These are phyloP conservation scores for Elanoides forficatus DNA, from an alignment of 2,113 vertebrate species.

Conservation along the genomic window DNA sequence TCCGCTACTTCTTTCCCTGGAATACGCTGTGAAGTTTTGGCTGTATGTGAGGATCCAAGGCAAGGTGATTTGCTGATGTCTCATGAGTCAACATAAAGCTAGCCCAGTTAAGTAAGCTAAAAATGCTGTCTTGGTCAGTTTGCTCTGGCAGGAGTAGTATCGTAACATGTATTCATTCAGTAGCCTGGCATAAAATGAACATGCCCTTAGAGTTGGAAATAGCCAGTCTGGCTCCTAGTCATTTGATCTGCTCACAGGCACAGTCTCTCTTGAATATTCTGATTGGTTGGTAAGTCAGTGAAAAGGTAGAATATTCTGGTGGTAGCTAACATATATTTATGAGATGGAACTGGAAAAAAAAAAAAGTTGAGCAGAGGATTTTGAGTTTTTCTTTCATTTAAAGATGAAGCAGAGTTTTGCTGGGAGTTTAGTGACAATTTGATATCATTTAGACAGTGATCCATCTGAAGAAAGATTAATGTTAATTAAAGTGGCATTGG, in stretches of 20 bases:
- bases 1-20: background rate
- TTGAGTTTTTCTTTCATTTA: background rate
- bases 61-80: background rate
- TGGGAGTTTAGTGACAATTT: conserved; percentile 17
- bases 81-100: accelerated
- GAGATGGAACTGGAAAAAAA: background rate
- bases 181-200: background rate
- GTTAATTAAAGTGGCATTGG: conserved; percentile 54
- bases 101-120: background rate
- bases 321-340: background rate
- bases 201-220: background rate
- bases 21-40: background rate
- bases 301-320: background rate
- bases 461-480: conserved; percentile 42
- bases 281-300: background rate
- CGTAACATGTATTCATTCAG: background rate
- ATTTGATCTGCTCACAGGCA: background rate
- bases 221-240: background rate
- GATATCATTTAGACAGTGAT: conserved; percentile 34
- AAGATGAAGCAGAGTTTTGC: background rate
- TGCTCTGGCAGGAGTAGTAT: background rate
- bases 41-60: background rate
- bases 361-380: background rate
- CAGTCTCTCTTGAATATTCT: background rate
- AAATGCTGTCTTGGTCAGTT: background rate